Percentiles rank a stretch among this genome's conserved stretches.
These are phyloP conservation scores for Odontocolon sp. DNA, from an alignment of 2,888 invertebrate species.

Conservation along the genomic window DNA sequence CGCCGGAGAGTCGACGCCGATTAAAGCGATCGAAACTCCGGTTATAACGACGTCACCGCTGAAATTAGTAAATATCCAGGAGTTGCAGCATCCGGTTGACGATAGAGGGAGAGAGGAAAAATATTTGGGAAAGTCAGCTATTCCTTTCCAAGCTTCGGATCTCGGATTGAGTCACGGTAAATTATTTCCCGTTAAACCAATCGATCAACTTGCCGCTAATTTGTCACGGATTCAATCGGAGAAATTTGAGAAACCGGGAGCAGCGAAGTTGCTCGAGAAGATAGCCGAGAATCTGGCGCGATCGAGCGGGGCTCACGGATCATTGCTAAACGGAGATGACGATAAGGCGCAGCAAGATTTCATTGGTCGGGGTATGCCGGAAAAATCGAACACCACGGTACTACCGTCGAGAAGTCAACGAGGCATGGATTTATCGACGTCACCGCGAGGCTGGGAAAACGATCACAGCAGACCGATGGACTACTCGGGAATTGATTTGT, in stretches of 20 bases:
- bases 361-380: slow-evolving; percentile 61
- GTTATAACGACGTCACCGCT: slow-evolving; percentile 77
- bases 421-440: slow-evolving; percentile 76
- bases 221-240: slow-evolving; percentile 76
- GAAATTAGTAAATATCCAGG: slow-evolving; percentile 72
- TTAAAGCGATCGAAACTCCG: slow-evolving; percentile 76
- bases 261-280: slow-evolving; percentile 75
- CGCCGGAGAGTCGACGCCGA: slow-evolving; percentile 42
- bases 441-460: slow-evolving; percentile 74
- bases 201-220: slow-evolving; percentile 77
- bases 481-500: slow-evolving; percentile 78
- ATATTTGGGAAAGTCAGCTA: slow-evolving; percentile 16
- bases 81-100: slow-evolving; percentile 68
- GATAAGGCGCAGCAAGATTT: slow-evolving; percentile 67
- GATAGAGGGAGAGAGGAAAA: slow-evolving; percentile 59
- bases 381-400: slow-evolving; percentile 51
- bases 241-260: slow-evolving; percentile 68
- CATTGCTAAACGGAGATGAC: slow-evolving; percentile 68
- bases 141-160: slow-evolving; percentile 36
- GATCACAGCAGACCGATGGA: slow-evolving; percentile 74
- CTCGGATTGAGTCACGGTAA: slow-evolving; percentile 65
- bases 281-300: slow-evolving; percentile 79
- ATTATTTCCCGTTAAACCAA: slow-evolving; percentile 75
- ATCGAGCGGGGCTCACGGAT: slow-evolving; percentile 66
- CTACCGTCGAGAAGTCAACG: slow-evolving; percentile 66